Conservation (phyloP, 2,888 invertebrate genomes). For the Ceramica pisi region DNA sequence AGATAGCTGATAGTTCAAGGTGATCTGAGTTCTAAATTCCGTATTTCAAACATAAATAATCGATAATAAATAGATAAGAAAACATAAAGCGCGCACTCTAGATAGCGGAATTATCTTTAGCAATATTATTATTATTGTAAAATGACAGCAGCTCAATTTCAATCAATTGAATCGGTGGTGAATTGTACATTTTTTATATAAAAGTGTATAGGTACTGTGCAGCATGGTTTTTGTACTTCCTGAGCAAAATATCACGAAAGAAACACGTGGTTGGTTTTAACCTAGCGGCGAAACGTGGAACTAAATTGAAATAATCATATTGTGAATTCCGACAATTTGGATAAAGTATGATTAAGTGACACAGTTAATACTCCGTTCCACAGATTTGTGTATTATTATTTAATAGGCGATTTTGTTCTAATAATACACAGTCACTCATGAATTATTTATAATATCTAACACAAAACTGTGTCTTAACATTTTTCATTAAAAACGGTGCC, state of each 20-base stretch:
- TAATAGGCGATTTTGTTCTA: too few relatives aligned
- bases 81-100: neutral
- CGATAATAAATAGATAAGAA: neutral
- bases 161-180: slow-evolving; percentile 9
- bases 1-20: too few relatives aligned
- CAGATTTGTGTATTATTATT: too few relatives aligned
- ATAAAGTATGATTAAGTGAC: too few relatives aligned
- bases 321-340: too few relatives aligned
- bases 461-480: slow-evolving; percentile 32
- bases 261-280: neutral
- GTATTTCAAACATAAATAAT: too few relatives aligned
- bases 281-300: neutral
- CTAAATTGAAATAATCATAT: neutral
- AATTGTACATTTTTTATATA: neutral
- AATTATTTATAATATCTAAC: slow-evolving; percentile 36
- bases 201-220: neutral
- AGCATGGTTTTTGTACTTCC: neutral
- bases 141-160: slow-evolving; percentile 9
- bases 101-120: slow-evolving; percentile 5
- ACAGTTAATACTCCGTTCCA: too few relatives aligned
- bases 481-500: neutral
- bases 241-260: neutral
- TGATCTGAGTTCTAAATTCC: too few relatives aligned
- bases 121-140: slow-evolving; percentile 1
- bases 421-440: neutral